A percentile compares a stretch with the other conserved stretches of the same genome.
phyloP scores from a whole-genome alignment of 2,113 vertebrate species.

The Sialia sialis region DNA sequence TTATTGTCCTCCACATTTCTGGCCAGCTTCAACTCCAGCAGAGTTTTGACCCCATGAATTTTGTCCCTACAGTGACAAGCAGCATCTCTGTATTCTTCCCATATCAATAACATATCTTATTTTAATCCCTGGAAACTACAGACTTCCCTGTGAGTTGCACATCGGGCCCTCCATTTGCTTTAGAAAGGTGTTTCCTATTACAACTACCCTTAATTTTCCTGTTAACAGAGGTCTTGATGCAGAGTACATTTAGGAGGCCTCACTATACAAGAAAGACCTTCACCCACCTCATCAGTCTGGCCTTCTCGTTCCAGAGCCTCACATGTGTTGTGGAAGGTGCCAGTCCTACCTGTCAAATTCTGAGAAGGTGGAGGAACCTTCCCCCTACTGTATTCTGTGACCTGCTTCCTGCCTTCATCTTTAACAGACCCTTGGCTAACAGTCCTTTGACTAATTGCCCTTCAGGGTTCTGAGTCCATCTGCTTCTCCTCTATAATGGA shows the following conservation, averaged over 20 bases:
- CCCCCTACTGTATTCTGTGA: neutral
- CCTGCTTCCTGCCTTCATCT: neutral
- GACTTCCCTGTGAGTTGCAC: neutral
- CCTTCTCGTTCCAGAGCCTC: neutral
- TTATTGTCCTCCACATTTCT: neutral
- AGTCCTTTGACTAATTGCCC: neutral
- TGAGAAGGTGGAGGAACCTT: neutral
- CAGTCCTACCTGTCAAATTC: neutral
- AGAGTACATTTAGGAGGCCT: neutral
- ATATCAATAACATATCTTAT: neutral
- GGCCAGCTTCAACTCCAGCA: neutral
- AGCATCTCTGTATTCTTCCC: neutral
- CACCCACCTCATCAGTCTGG: neutral
- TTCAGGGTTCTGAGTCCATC: neutral
- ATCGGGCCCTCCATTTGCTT: fast-evolving
- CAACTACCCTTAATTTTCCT: neutral
- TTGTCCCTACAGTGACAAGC: neutral
- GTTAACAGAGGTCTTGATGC: neutral
- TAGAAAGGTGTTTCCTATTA: neutral
- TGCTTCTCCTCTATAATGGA: neutral
- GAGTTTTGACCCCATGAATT: neutral
- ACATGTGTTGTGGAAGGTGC: neutral
- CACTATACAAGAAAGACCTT: neutral
- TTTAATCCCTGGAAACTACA: neutral
- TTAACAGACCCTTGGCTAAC: neutral